Conservation (phyloP, 1,140 invertebrate genomes). For the Pectinophora gossypiella region DNA sequence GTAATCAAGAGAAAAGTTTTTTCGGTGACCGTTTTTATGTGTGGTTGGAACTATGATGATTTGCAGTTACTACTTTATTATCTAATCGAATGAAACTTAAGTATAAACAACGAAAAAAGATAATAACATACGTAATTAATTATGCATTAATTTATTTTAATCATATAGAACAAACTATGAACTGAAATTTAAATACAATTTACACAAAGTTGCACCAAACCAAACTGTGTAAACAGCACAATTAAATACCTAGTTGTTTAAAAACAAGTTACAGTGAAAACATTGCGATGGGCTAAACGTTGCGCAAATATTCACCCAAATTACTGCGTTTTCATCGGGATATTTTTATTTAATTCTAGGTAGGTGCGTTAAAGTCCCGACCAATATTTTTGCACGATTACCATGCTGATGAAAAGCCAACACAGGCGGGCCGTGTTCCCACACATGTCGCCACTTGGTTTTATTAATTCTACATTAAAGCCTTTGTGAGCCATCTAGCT, state of each 20-base stretch:
- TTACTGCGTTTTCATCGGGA: constrained; percentile 47
- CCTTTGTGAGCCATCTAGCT: constrained; percentile 23
- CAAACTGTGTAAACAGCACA: no score
- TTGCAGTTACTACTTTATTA: no score
- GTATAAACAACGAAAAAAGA: no score
- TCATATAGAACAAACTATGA: no score
- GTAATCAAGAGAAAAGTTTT: neutral
- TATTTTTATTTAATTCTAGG: constrained; percentile 74
- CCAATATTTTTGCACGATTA: constrained; percentile 71
- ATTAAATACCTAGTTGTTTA: no score
- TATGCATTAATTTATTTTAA: no score
- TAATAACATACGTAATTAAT: no score
- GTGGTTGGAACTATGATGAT: no score
- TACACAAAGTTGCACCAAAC: no score
- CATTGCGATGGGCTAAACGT: constrained; percentile 33
- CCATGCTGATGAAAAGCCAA: constrained; percentile 72
- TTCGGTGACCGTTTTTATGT: no score
- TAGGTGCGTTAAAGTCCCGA: constrained; percentile 49
- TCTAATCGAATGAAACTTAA: no score
- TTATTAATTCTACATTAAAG: constrained; percentile 36
- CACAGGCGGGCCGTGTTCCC: constrained; percentile 41
- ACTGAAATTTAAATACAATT: no score
- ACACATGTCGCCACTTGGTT: constrained; percentile 22
- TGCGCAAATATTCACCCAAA: constrained; percentile 45
- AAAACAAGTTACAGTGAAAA: neutral